These are phyloP conservation scores for Cydia pomonella DNA, from an alignment of 1,140 invertebrate genomes.

Conservation along the genomic window DNA sequence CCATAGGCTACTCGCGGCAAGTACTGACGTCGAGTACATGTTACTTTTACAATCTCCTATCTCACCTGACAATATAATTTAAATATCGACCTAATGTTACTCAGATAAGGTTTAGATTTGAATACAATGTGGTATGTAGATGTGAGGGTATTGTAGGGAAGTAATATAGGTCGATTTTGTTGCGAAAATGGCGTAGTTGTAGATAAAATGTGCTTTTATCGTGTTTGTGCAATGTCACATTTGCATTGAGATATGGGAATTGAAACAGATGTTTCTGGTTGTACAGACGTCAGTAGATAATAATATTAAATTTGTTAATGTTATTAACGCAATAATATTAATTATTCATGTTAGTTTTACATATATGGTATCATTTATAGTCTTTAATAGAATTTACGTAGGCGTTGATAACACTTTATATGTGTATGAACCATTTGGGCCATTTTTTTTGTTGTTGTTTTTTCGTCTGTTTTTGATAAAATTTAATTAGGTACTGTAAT, in stretches of 20 bases:
- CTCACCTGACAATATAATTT: neutral
- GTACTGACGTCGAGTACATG: neutral
- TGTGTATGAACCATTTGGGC: too few species aligned
- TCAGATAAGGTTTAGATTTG: neutral
- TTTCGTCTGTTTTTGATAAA: too few species aligned
- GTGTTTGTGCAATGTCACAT: constrained; percentile 21
- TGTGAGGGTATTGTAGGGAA: neutral
- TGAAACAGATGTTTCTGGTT: constrained; percentile 22
- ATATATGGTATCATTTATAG: too few species aligned
- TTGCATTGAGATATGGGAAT: constrained; percentile 11
- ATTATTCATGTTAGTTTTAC: neutral
- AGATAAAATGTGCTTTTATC: constrained; percentile 29
- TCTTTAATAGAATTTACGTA: too few species aligned
- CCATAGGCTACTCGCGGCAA: constrained; percentile 8
- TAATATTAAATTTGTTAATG: neutral
- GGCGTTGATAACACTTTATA: too few species aligned
- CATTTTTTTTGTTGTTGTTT: too few species aligned
- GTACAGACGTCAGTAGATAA: neutral
- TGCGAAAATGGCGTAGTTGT: constrained; percentile 24
- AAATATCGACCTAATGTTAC: neutral
- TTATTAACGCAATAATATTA: neutral
- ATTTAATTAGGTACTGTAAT: too few species aligned
- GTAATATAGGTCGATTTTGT: constrained; percentile 23
- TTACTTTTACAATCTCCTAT: neutral
- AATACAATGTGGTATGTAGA: neutral